Conservation (phyloP, 2,797 vertebrate genomes). For the Borostomias antarcticus region DNA sequence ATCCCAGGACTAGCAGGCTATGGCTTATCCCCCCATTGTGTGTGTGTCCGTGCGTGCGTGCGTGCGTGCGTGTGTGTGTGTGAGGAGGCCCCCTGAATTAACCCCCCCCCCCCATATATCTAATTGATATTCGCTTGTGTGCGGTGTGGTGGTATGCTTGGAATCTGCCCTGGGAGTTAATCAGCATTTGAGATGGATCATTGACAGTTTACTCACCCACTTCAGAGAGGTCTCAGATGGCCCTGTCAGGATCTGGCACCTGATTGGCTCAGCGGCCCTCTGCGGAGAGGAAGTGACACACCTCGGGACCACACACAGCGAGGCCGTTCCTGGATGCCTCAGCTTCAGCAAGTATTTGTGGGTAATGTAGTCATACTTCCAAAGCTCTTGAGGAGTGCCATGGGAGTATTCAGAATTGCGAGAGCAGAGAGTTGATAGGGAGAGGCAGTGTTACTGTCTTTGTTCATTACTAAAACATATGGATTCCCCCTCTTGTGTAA, state of each 20-base stretch:
- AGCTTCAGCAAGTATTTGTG: background rate
- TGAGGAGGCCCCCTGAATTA: conserved; percentile 3
- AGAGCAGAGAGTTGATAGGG: background rate
- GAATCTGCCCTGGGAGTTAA: conserved; percentile 25
- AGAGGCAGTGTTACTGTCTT: background rate
- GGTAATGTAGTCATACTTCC: conserved; percentile 5
- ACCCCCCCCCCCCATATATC: background rate
- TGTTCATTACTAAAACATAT: background rate
- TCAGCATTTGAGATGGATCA: conserved; percentile 27
- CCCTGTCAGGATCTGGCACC: background rate
- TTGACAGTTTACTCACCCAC: conserved; percentile 9
- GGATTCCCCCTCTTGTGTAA: background rate
- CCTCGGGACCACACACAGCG: conserved; percentile 20
- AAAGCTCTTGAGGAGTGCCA: background rate
- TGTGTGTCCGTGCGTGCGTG: background rate
- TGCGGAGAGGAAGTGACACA: background rate
- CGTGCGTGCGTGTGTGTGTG: background rate
- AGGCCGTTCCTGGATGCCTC: background rate
- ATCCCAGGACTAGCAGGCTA: background rate
- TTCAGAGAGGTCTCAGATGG: background rate
- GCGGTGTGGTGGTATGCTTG: conserved; percentile 13
- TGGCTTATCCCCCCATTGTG: background rate
- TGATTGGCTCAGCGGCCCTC: background rate
- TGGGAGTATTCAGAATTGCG: background rate
- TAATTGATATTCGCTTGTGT: conserved; percentile 24